Conservation (phyloP, 2,888 invertebrate genomes). For the Conops quadrifasciatus region DNA sequence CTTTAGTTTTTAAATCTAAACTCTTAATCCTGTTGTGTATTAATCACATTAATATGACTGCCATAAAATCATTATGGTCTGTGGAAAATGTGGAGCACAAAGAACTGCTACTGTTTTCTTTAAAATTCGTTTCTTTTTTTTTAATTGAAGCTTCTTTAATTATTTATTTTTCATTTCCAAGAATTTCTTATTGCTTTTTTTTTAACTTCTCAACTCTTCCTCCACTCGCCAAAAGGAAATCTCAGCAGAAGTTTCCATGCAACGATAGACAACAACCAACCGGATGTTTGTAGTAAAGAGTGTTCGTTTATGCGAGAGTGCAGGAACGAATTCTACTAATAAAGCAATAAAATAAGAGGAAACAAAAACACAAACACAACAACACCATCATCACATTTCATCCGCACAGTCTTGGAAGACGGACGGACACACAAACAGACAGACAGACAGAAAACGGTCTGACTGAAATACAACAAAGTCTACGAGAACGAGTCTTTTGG, state of each 20-base stretch:
- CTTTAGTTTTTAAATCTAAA: too few relatives aligned
- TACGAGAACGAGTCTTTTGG: background rate
- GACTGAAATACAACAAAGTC: background rate
- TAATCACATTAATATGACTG: too few relatives aligned
- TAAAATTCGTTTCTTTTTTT: background rate
- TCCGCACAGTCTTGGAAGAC: slow-evolving; percentile 16
- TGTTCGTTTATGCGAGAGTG: background rate
- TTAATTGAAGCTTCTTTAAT: background rate
- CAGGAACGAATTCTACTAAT: background rate
- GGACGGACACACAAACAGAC: background rate
- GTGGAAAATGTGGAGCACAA: too few relatives aligned
- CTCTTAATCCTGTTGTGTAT: too few relatives aligned
- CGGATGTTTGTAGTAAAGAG: slow-evolving; percentile 25
- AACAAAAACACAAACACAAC: background rate
- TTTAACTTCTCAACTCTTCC: background rate
- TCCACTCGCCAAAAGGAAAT: slow-evolving; percentile 20
- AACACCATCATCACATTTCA: slow-evolving; percentile 2
- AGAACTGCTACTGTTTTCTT: background rate
- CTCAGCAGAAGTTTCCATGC: slow-evolving; percentile 26
- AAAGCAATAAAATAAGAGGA: background rate
- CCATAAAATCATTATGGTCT: too few relatives aligned
- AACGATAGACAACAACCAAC: slow-evolving; percentile 15
- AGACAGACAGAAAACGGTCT: background rate
- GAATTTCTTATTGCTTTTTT: background rate
- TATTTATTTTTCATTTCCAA: slow-evolving; percentile 13